Base-by-base conservation (phyloP, 37 sponge, comb jelly and placozoan genomes). In the Bolinopsis microptera region DNA sequence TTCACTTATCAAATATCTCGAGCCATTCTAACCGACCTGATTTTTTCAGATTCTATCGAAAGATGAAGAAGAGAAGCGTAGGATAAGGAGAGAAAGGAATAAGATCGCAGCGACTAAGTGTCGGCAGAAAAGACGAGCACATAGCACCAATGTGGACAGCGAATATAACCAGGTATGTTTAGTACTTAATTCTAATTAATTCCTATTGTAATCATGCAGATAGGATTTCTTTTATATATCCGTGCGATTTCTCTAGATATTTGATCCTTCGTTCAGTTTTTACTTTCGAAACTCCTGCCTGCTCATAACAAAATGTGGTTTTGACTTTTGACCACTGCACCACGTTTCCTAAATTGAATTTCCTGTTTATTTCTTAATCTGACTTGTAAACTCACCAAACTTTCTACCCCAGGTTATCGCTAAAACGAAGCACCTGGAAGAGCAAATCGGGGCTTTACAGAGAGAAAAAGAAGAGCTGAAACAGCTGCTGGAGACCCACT, bases 401-500 rank as follows among this genome's bases (percentile, higher is more conserved):
- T 80, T 31, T 28, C 8, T 80, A 9, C 32, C 36, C 24, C 37
- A 80, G 82, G 82, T 80, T 18, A 23, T 27, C 21, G 82, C 36
- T 9, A 30, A 28, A 28, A 34, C 16, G 36, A 32, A 80, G 82
- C 3, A 35, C 21, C 82, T 80, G 5, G 82, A 80, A 36, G 82
- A 32, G 1, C 37, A 80, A 37, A 35, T 80, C 16, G 38, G 23
- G 2, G 34, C 37, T 16, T 3, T 35, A 33, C 82, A 35, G 30
- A 2, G 82, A 3, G 82, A 80, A 35, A 80, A 80, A 33, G 82
- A 28, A 80, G 82, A 80, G 38, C 82, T 80, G 37, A 28, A 80
- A 80, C 34, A 35, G 37, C 82, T 80, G 38, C 82, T 80, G 82
- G 37, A 80, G 32, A 80, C 82, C 8, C 82, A 80, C 82, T 80